These are phyloP conservation scores for Trematomus bernacchii DNA, from an alignment of 2,797 vertebrate genomes.

Conservation along the genomic window DNA sequence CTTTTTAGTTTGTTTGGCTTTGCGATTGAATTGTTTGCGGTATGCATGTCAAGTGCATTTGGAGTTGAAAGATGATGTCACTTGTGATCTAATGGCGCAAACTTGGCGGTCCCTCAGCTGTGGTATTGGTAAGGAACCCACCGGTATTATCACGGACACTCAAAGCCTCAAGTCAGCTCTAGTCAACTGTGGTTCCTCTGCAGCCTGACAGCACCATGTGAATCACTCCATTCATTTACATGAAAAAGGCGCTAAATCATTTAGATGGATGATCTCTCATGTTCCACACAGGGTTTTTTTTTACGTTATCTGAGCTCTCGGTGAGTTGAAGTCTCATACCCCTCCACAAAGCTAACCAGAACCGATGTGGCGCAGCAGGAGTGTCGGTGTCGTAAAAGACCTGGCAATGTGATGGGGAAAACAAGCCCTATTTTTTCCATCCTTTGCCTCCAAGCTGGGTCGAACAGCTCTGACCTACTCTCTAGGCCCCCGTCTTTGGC, in stretches of 20 bases:
- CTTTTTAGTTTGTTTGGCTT: slow-evolving; percentile 38
- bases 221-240: slow-evolving; percentile 60
- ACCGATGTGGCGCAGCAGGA: slow-evolving; percentile 70
- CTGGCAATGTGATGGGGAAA: slow-evolving; percentile 79
- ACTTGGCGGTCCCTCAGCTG: slow-evolving; percentile 73
- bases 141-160: slow-evolving; percentile 71
- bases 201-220: slow-evolving; percentile 59
- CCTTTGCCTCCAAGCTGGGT: slow-evolving; percentile 69
- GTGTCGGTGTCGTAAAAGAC: slow-evolving; percentile 71
- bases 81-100: slow-evolving; percentile 66
- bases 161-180: slow-evolving; percentile 63
- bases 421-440: slow-evolving; percentile 81
- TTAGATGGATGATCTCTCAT: slow-evolving; percentile 37
- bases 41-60: slow-evolving; percentile 74
- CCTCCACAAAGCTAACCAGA: slow-evolving; percentile 64
- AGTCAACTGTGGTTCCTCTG: slow-evolving; percentile 48
- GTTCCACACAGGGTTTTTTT: slow-evolving; percentile 43
- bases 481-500: slow-evolving; percentile 69
- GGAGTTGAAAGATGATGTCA: slow-evolving; percentile 70
- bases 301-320: slow-evolving; percentile 44
- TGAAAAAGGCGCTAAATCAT: slow-evolving; percentile 45
- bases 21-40: slow-evolving; percentile 52
- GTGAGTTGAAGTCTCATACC: slow-evolving; percentile 39
- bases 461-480: slow-evolving; percentile 77
- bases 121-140: slow-evolving; percentile 70